phyloP scores from a whole-genome alignment of 2,113 vertebrate species.

The Pitta sordida region DNA sequence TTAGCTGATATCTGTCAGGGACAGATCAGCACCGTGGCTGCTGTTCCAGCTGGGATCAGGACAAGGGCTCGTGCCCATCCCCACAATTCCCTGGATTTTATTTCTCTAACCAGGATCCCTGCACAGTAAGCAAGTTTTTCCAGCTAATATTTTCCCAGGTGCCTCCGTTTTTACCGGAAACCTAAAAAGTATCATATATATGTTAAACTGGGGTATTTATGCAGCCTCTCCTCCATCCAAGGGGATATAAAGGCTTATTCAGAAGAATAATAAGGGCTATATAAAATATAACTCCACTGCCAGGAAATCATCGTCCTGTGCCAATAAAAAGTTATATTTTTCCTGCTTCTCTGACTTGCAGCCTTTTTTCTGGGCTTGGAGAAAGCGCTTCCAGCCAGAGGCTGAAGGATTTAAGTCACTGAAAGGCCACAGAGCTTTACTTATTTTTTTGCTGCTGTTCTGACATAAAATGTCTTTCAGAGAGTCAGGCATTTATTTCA shows the following conservation, averaged over 20 bases:
- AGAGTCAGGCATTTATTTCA: not conserved
- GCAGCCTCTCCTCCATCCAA: constrained; percentile 26
- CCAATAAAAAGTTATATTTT: constrained; percentile 50
- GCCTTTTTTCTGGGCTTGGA: not conserved
- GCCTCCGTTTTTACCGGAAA: not conserved
- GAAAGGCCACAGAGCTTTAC: not conserved
- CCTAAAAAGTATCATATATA: not conserved
- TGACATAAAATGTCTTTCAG: not conserved
- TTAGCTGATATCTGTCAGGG: not conserved
- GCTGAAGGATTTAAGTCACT: not conserved
- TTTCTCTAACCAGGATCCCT: not conserved
- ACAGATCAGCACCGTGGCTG: accelerated
- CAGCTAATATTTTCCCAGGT: constrained; percentile 7
- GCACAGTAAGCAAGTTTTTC: not conserved
- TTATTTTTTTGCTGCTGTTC: not conserved
- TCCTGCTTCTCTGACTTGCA: constrained; percentile 25
- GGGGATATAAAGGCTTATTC: constrained; percentile 57
- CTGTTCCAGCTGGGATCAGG: not conserved
- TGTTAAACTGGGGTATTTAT: not conserved
- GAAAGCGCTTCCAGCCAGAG: not conserved
- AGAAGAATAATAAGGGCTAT: constrained; percentile 44
- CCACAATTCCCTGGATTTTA: accelerated
- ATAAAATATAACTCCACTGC: constrained; percentile 40
- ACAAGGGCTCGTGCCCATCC: not conserved
- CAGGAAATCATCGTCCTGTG: constrained; percentile 35